Base-by-base conservation (phyloP, 1,140 invertebrate genomes). In the Aphis gossypii region DNA sequence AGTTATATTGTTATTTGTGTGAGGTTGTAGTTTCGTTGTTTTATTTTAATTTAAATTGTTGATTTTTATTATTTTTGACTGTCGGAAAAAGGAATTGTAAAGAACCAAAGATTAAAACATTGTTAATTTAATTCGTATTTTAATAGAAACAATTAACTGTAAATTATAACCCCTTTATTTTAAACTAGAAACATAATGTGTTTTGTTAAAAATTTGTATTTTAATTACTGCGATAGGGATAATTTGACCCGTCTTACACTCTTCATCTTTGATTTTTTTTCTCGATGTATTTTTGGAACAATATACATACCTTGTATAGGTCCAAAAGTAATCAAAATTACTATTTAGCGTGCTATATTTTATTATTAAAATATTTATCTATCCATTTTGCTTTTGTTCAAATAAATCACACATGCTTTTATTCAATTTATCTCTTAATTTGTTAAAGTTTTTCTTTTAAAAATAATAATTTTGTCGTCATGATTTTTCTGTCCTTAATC, bases 11-110 rank as follows among this genome's bases (percentile, higher is more conserved):
- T 89, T 89, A 56, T 89, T 89, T 88, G 21, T 35, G 8, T 60
- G n/a, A 90, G 54, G 54, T 68, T 90, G 38, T 90, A 90, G 38
- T 60, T 90, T 60, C n/a, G 89, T 90, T 90, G 25, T 68, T 89
- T 89, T 90, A 68, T 90, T 90, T 90, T 60, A 44, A 68, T 68
- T 68, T 90, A 7, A 46, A 44, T 90, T 60, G 54, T 90, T 90
- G 14, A 68, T 41, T 30, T 90, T 90, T 51, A 18, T 25, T 54
- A 90, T 30, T 56, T 68, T 68, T 8, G 38, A 68, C 35, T 89
- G 20, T 56, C 14, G 48, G 48, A 54, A 90, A 90, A 18, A 68
- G n/a, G 14, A 90, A 25, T 35, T 89, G 2, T 20, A 44, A 90
- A 68, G 11, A 90, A 90, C 89, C 89, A 60, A 90, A 90, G 54